Conservation (phyloP, 92 coral and sea anemone species). For the Anthopleura xanthogrammica region DNA sequence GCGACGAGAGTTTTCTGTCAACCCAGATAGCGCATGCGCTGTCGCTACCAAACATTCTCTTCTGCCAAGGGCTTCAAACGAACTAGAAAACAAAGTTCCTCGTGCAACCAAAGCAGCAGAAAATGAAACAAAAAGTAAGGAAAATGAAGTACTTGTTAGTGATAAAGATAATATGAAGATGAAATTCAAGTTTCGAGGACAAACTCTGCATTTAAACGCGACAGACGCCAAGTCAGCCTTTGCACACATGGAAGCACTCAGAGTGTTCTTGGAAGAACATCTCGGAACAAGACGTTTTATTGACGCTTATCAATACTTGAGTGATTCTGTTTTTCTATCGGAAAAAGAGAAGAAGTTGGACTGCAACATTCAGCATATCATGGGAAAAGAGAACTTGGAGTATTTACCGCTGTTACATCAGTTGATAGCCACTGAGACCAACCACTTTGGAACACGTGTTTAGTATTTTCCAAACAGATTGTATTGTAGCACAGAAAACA, state of each 20-base stretch:
- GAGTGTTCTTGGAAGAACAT: conserved; percentile 63
- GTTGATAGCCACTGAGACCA: conserved; percentile 68
- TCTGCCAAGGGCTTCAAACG: background rate
- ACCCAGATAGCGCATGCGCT: conserved; percentile 18
- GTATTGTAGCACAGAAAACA: no score
- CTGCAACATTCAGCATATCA: conserved; percentile 34
- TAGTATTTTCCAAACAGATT: background rate
- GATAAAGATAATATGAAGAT: background rate
- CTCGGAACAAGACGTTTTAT: conserved; percentile 73
- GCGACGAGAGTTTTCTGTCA: conserved; percentile 29
- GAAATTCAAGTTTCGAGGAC: conserved; percentile 67
- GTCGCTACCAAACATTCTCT: background rate
- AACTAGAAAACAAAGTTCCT: background rate
- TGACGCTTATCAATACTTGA: conserved; percentile 65
- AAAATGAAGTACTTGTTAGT: background rate
- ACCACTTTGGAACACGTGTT: conserved; percentile 35
- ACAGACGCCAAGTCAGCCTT: conserved; percentile 61
- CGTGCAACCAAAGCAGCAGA: background rate
- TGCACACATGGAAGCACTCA: conserved; percentile 72
- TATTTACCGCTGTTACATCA: conserved; percentile 75
- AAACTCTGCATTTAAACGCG: conserved; percentile 59
- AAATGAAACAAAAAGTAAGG: background rate
- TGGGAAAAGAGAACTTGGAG: conserved; percentile 63
- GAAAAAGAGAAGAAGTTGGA: conserved; percentile 39
- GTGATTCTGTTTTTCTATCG: conserved; percentile 24